Evolutionary conservation across 2,888 invertebrate species (phyloP).

Genomic region (Heliothis peltigera): DNA sequence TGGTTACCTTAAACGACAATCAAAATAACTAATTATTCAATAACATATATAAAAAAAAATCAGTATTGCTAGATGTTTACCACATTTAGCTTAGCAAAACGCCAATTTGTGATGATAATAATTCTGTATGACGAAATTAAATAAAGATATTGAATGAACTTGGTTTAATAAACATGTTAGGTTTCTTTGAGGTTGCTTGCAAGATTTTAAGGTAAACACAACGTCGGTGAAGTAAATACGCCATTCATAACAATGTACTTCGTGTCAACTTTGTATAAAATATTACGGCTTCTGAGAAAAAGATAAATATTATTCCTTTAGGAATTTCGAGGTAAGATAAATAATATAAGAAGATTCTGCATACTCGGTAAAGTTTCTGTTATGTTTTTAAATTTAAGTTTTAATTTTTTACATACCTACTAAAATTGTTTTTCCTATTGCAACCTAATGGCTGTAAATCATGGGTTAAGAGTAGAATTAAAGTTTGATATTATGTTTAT

Average conservation of each 20-base stretch:
- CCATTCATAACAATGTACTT: slow-evolving; percentile 31
- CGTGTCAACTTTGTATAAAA: slow-evolving; percentile 51
- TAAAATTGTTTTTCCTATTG: too few relatives aligned
- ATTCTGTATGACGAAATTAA: background rate
- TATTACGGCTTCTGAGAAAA: slow-evolving; percentile 54
- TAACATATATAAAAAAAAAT: too few relatives aligned
- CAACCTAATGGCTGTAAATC: too few relatives aligned
- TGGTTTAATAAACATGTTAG: slow-evolving; percentile 12
- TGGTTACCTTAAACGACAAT: background rate
- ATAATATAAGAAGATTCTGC: slow-evolving; percentile 12
- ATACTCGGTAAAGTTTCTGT: background rate
- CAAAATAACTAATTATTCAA: too few relatives aligned
- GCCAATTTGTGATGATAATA: background rate
- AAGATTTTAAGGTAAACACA: slow-evolving; percentile 22
- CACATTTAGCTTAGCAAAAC: background rate
- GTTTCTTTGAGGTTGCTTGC: slow-evolving; percentile 9
- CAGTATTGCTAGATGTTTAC: too few relatives aligned
- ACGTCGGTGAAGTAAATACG: slow-evolving; percentile 35
- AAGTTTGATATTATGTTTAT: too few relatives aligned
- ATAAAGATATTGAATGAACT: slow-evolving; percentile 6
- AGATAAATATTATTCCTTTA: slow-evolving; percentile 45
- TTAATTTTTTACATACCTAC: too few relatives aligned
- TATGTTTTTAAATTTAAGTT: too few relatives aligned
- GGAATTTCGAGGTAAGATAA: slow-evolving; percentile 26
- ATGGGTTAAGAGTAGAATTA: too few relatives aligned